phyloP scores from a whole-genome alignment of 2,888 invertebrate species.

The Ornithoptera alexandrae region DNA sequence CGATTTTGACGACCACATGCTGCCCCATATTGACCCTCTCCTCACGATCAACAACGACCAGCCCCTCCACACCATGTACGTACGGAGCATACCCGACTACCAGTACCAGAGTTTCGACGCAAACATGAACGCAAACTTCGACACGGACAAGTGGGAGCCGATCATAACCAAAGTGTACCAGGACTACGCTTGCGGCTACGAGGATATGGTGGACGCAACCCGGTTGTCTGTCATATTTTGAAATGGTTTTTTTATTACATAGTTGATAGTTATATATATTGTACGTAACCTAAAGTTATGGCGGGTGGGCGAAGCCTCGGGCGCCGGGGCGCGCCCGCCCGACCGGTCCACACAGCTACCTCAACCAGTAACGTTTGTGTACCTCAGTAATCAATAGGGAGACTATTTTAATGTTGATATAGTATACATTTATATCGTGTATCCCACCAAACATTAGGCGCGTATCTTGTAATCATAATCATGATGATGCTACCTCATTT shows the following conservation, averaged over 20 bases:
- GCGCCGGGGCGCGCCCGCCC: constrained; percentile 10
- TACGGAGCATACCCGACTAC: constrained; percentile 5
- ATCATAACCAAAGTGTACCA: constrained; percentile 51
- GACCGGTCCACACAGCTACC: constrained; percentile 55
- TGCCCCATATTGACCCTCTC: constrained; percentile 67
- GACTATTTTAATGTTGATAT: constrained; percentile 65
- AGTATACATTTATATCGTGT: constrained; percentile 61
- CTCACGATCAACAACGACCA: constrained; percentile 47
- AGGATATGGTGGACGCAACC: constrained; percentile 42
- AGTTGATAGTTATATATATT: constrained; percentile 37
- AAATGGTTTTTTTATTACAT: constrained; percentile 36
- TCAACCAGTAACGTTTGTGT: constrained; percentile 65
- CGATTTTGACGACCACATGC: constrained; percentile 54
- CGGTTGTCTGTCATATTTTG: constrained; percentile 51
- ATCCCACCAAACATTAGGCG: constrained; percentile 76
- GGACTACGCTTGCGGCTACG: constrained; percentile 40
- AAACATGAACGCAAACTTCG: constrained; percentile 9
- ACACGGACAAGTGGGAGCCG: constrained; percentile 47
- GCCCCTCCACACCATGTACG: constrained; percentile 12
- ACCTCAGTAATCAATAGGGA: constrained; percentile 74
- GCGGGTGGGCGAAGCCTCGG: constrained; percentile 16
- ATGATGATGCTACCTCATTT: constrained; percentile 76
- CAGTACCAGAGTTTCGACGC: constrained; percentile 4
- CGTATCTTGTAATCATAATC: constrained; percentile 65
- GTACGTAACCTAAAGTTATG: constrained; percentile 39